Conservation (phyloP, 2,888 invertebrate genomes). For the Eristalinus sepulchralis region DNA sequence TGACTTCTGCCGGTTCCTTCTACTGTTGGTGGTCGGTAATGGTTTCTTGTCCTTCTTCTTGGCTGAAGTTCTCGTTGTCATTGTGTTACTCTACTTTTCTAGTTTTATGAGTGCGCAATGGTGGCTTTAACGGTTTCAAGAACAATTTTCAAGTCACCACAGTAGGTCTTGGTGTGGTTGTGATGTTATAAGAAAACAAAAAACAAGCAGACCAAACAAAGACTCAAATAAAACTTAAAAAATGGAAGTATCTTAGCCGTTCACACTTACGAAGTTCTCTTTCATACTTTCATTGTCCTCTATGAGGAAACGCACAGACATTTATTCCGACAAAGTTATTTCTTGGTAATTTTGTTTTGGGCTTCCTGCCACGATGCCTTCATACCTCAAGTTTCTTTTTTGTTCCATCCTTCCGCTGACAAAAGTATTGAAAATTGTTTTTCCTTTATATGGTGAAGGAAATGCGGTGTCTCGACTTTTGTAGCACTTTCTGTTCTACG, state of each 20-base stretch:
- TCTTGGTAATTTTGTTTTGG: constrained; percentile 34
- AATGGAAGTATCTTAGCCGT: constrained; percentile 17
- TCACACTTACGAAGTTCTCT: constrained; percentile 33
- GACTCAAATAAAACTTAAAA: constrained; percentile 32
- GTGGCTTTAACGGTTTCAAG: constrained; percentile 40
- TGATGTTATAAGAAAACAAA: constrained; percentile 10
- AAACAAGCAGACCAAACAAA: neutral
- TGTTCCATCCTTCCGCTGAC: neutral
- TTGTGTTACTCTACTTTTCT: constrained; percentile 9
- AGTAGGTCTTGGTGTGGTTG: constrained; percentile 6
- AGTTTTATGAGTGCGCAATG: constrained; percentile 21
- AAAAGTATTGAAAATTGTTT: neutral
- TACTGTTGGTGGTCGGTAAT: constrained; percentile 9
- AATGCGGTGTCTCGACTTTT: too few species aligned
- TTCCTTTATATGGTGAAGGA: neutral
- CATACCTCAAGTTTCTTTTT: constrained; percentile 2
- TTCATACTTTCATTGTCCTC: constrained; percentile 35
- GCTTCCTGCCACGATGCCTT: constrained; percentile 15
- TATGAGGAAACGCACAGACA: constrained; percentile 43
- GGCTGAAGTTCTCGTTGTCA: constrained; percentile 17
- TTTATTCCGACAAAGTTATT: constrained; percentile 49
- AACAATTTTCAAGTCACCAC: constrained; percentile 35
- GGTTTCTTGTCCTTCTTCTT: constrained; percentile 20
- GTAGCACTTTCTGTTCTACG: too few species aligned
- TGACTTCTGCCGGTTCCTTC: constrained; percentile 14